Evolutionary conservation across 1,140 invertebrate genomes (phyloP).

Genomic region (Lithobius niger): DNA sequence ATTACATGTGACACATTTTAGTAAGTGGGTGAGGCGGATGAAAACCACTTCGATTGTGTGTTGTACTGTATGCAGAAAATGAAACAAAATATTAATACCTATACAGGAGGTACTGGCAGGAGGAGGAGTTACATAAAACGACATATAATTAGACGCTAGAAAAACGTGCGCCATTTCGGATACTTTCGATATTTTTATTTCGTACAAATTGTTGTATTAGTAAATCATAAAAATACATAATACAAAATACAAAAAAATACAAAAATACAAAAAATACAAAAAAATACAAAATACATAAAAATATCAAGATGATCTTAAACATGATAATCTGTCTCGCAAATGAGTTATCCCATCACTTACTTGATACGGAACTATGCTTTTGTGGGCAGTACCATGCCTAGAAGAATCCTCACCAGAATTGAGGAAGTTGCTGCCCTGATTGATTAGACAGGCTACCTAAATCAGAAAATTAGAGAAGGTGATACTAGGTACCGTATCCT

Average conservation of each 20-base stretch:
- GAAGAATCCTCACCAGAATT: conserved; percentile 61
- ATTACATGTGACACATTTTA: too few species aligned
- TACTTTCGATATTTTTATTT: too few species aligned
- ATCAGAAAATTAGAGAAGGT: neutral
- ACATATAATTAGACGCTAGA: too few species aligned
- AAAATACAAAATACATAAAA: conserved; percentile 17
- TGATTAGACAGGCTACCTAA: conserved; percentile 64
- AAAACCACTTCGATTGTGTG: too few species aligned
- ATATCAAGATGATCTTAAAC: conserved; percentile 15
- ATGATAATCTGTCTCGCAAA: conserved; percentile 13
- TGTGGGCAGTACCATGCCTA: conserved; percentile 79
- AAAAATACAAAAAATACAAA: conserved; percentile 3
- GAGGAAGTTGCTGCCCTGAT: conserved; percentile 79
- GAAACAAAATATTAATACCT: too few species aligned
- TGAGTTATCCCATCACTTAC: conserved; percentile 21
- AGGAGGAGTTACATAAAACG: too few species aligned
- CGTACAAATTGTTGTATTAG: neutral
- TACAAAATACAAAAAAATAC: neutral
- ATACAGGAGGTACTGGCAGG: too few species aligned
- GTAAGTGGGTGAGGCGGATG: too few species aligned
- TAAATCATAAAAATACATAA: neutral
- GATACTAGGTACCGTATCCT: neutral
- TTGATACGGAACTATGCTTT: conserved; percentile 90
- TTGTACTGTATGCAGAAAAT: too few species aligned
- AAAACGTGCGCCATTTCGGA: too few species aligned